Evolutionary conservation across 2,113 vertebrate species (phyloP), one percentile per base, ranked within the genome.

Genomic region (Rhabdornis inornatus): DNA sequence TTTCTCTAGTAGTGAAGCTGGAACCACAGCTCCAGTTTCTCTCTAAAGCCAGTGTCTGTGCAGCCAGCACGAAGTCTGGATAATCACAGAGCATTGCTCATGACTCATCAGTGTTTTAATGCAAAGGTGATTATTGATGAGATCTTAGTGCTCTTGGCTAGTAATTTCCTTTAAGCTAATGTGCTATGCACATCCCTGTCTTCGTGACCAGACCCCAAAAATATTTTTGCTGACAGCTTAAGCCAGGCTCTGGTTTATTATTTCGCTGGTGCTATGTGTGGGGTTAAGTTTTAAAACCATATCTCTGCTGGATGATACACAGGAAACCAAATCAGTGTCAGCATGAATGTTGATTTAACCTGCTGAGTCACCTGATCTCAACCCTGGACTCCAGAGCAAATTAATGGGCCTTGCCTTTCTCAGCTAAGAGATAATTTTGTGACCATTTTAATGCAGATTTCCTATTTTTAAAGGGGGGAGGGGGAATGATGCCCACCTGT

Each of bases 81-180:
- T 80, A 84, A 84, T 57, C 57, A 66, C n/a, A 76, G 83, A 37
- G 59, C 27, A 31, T 10, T 15, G n/a, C 61, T 80, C 57, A 22
- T 92, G 87, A 77, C 69, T 96, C 83, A 70, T 91, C 63, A 66
- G 65, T 75, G 61, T 89, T 71, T 86, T 90, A 94, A 68, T 79
- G 68, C 39, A 78, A 52, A 92, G 83, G 79, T 72, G 76, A 83
- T 81, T 94, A 75, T 88, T 65, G 64, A 88, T 61, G 76, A 66
- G 83, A 44, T 40, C 42, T 69, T 64, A 10, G 31, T 5, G 3
- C 61, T 90, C 79, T 70, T 83, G 61, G 69, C 53, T 75, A 45
- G 56, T 71, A 42, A 52, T 70, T 85, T 95, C 37, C 42, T 79
- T 66, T 39, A 70, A 74, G 27, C 27, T 87, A 75, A 10, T 2